phyloP scores from a whole-genome alignment of 2,797 vertebrate species.

The Sciurus vulgaris region DNA sequence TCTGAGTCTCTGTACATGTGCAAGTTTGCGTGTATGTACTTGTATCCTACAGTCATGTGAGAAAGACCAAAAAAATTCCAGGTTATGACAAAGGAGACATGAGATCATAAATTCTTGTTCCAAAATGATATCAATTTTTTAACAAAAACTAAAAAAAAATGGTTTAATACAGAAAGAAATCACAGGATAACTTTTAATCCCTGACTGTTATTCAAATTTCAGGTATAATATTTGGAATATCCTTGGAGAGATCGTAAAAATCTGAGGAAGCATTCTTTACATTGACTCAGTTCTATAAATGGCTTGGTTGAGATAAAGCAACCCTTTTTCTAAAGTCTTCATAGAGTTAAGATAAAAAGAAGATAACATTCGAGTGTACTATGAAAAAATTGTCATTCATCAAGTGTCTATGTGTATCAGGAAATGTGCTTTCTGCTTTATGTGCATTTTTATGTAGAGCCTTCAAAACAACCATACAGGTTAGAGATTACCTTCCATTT shows the following conservation, averaged over 20 bases:
- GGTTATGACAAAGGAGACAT: conserved; percentile 15
- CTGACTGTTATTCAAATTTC: conserved; percentile 18
- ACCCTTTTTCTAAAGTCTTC: background rate
- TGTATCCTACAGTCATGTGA: background rate
- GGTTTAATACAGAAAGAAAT: background rate
- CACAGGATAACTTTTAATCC: conserved; percentile 11
- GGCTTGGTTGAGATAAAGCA: background rate
- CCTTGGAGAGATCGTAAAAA: background rate
- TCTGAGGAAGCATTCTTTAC: background rate
- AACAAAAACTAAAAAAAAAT: background rate
- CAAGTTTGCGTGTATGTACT: background rate
- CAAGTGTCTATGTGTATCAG: background rate
- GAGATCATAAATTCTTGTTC: conserved; percentile 59
- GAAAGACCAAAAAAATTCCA: conserved; percentile 65
- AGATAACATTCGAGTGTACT: background rate
- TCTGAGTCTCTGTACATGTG: background rate
- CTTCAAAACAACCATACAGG: background rate
- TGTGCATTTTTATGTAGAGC: background rate
- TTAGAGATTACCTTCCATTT: background rate
- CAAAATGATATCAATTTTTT: conserved; percentile 44
- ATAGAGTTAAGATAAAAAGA: background rate
- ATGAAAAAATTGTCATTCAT: background rate
- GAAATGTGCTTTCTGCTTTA: background rate
- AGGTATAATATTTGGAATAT: background rate
- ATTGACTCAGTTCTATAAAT: background rate